Conservation (phyloP, 2,888 invertebrate species). For the Tiliacea citrago region DNA sequence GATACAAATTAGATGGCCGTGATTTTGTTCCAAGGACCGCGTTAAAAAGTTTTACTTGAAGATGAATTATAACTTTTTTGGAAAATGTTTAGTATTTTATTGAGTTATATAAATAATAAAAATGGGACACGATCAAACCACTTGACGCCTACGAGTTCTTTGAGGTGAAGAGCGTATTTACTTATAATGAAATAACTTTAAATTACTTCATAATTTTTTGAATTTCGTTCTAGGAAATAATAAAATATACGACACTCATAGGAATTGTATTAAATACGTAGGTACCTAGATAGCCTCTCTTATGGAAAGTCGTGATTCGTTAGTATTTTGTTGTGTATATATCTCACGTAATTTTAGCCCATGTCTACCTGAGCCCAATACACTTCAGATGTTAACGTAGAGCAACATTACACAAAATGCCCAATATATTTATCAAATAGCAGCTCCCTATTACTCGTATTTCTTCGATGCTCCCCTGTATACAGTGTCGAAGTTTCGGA, state of each 20-base stretch:
- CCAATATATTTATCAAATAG: conserved; percentile 29
- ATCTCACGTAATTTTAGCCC: no score
- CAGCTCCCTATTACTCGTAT: conserved; percentile 3
- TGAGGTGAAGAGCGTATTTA: conserved; percentile 2
- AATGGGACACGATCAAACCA: conserved; percentile 24
- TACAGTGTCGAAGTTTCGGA: conserved; percentile 17
- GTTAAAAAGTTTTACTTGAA: conserved; percentile 52
- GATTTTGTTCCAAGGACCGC: conserved; percentile 30
- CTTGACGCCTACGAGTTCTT: conserved; percentile 12
- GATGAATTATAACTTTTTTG: conserved; percentile 44
- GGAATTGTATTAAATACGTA: not conserved
- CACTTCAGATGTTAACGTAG: not conserved
- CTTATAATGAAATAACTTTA: conserved; percentile 4
- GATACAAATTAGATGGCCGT: conserved; percentile 54
- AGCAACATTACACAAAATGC: conserved; percentile 1
- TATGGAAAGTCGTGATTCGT: not conserved
- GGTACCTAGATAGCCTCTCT: not conserved
- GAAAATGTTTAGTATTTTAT: conserved; percentile 47
- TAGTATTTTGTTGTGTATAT: not conserved
- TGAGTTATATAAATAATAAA: conserved; percentile 35
- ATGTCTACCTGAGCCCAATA: not conserved
- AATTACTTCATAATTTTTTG: not conserved
- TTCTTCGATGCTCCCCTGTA: conserved; percentile 24
- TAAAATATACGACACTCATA: not conserved
- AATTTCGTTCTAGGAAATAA: not conserved